These are phyloP conservation scores for Neosilurus hyrtlii DNA, from an alignment of 2,797 vertebrate species.

Conservation along the genomic window DNA sequence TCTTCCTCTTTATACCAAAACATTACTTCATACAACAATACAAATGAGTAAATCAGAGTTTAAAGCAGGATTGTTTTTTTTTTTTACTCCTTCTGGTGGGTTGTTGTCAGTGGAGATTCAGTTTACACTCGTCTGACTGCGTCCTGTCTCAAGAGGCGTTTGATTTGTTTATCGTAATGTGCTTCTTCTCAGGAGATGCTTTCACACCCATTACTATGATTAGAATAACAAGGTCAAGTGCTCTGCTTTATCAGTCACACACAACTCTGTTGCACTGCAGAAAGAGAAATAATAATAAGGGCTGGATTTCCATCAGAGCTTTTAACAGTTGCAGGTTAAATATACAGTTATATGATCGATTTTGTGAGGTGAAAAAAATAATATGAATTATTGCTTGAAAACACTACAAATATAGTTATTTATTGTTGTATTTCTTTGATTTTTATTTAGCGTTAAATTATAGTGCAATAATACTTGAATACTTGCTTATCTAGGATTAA, in stretches of 20 bases:
- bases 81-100: background rate
- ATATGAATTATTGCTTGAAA: background rate
- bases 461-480: background rate
- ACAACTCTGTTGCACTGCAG: background rate
- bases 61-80: background rate
- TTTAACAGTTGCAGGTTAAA: background rate
- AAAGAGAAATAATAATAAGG: background rate
- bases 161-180: constrained; percentile 34
- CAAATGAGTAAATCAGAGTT: background rate
- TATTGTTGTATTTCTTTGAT: background rate
- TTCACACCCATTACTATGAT: constrained; percentile 31
- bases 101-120: constrained; percentile 5
- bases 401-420: background rate
- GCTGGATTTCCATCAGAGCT: background rate
- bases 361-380: background rate
- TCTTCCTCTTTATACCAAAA: constrained; percentile 11
- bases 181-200: constrained; percentile 25
- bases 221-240: constrained; percentile 31
- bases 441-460: background rate
- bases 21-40: background rate
- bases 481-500: background rate
- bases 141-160: constrained; percentile 1
- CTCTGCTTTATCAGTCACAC: constrained; percentile 2
- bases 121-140: constrained; percentile 14
- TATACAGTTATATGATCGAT: no score